Conservation (phyloP, 2,113 vertebrate species). For the Symphodus melops region DNA sequence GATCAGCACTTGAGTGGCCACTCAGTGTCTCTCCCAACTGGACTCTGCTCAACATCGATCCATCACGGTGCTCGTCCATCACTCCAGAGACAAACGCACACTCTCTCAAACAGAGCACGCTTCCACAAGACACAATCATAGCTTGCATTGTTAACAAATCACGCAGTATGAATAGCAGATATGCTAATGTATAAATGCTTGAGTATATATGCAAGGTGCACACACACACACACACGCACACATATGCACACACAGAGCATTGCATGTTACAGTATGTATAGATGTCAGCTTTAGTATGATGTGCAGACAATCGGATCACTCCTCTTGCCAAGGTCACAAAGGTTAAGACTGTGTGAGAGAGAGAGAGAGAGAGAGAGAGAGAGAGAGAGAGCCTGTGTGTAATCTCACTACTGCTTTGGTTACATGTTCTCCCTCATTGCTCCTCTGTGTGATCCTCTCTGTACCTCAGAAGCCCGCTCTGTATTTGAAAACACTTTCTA, state of each 20-base stretch:
- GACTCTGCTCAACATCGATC: constrained; percentile 31
- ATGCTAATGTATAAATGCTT: background rate
- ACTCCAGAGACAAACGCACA: constrained; percentile 32
- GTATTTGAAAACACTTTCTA: background rate
- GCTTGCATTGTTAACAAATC: background rate
- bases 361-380: constrained; percentile 1
- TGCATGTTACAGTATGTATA: constrained; percentile 18
- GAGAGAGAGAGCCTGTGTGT: constrained; percentile 4
- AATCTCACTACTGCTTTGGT: constrained; percentile 3
- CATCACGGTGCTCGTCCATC: constrained; percentile 28
- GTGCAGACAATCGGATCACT: constrained; percentile 32
- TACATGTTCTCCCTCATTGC: background rate
- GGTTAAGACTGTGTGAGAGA: constrained; percentile 36
- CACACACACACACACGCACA: constrained; percentile 10
- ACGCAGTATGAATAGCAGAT: background rate
- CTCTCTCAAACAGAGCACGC: background rate
- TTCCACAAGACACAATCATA: background rate
- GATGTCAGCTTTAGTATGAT: constrained; percentile 39
- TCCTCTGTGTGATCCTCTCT: background rate
- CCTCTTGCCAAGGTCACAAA: constrained; percentile 42
- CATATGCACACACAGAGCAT: constrained; percentile 1
- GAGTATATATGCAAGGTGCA: background rate
- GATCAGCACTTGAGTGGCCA: constrained; percentile 27
- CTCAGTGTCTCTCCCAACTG: constrained; percentile 27
- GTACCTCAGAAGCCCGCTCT: background rate